phyloP scores from a whole-genome alignment of 2,888 invertebrate genomes.

The Polydrusus tereticollis region DNA sequence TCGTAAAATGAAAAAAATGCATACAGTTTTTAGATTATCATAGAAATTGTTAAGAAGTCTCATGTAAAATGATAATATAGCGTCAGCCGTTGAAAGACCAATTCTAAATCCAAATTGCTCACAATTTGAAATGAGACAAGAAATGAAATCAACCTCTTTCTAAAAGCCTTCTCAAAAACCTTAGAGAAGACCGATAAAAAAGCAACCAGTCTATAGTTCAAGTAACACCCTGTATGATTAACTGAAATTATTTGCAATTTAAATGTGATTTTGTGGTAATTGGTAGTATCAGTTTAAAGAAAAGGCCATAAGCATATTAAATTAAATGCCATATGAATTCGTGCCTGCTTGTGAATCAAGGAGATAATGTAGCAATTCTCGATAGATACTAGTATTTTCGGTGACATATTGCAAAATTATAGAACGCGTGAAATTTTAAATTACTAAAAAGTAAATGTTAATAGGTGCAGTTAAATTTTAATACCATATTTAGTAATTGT shows the following conservation, averaged over 20 bases:
- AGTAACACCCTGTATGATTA: no score
- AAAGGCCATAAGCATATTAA: neutral
- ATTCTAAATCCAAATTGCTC: no score
- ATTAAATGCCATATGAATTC: conserved; percentile 27
- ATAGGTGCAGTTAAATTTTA: neutral
- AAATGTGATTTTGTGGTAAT: neutral
- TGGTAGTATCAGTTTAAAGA: neutral
- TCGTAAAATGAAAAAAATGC: no score
- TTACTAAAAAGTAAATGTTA: conserved; percentile 1
- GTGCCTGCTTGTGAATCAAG: conserved; percentile 7
- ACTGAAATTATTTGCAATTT: neutral
- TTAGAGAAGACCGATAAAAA: no score
- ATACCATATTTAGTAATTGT: neutral
- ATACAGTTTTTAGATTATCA: no score
- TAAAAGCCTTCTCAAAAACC: no score
- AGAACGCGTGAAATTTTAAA: conserved; percentile 15
- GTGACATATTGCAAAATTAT: conserved; percentile 23
- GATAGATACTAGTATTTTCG: conserved; percentile 25
- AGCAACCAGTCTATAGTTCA: no score
- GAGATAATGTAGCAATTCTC: conserved; percentile 9
- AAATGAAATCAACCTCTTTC: no score
- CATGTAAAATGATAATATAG: no score
- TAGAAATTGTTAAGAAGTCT: no score
- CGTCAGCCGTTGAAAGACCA: no score
- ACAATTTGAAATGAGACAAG: no score